Evolutionary conservation across 2,113 vertebrate species (phyloP).

Genomic region (Struthidea cinerea): DNA sequence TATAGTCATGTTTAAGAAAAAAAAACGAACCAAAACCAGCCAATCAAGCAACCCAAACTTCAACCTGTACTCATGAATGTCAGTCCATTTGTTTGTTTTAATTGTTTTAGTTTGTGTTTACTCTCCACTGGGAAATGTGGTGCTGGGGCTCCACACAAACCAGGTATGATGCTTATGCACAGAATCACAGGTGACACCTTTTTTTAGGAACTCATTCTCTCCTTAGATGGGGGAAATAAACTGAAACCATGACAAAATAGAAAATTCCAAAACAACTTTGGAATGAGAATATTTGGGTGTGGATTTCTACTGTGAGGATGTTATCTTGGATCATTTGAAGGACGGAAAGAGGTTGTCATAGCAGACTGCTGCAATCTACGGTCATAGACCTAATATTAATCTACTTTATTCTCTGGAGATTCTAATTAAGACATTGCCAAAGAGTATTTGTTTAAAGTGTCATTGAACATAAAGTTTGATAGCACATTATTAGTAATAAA

Average conservation of each 20-base stretch:
- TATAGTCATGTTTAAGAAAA: not conserved
- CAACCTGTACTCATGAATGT: not conserved
- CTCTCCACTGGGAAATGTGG: not conserved
- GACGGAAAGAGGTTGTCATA: not conserved
- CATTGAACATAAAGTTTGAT: not conserved
- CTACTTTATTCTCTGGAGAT: not conserved
- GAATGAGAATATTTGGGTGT: not conserved
- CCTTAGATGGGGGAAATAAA: not conserved
- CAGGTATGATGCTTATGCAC: too few species aligned
- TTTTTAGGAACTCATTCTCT: not conserved
- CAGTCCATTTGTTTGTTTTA: not conserved
- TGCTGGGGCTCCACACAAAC: rapidly evolving
- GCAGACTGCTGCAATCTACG: not conserved
- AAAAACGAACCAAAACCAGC: not conserved
- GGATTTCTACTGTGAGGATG: not conserved
- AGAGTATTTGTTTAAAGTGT: not conserved
- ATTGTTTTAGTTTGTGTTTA: not conserved
- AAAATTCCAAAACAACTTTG: not conserved
- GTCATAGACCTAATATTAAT: not conserved
- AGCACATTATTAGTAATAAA: not conserved
- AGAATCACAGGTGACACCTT: not conserved
- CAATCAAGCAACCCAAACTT: rapidly evolving
- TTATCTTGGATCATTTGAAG: not conserved
- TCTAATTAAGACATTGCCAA: not conserved
- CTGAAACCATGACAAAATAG: not conserved